A percentile compares a stretch with the other conserved stretches of the same genome.
Conservation (phyloP, 2,113 vertebrate genomes). For the Ptyas mucosa region DNA sequence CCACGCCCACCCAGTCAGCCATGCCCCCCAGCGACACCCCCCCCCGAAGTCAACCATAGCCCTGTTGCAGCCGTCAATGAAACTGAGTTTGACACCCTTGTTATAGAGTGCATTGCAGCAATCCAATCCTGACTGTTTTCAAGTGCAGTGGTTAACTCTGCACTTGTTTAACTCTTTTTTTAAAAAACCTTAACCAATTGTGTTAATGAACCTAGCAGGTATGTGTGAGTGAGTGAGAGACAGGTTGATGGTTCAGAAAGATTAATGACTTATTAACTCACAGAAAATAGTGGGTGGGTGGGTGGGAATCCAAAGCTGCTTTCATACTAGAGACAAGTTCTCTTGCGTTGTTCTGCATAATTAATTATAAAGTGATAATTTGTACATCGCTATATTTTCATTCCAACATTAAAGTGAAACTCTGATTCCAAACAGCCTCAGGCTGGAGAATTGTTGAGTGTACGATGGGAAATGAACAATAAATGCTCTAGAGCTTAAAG, state of each 20-base stretch:
- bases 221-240: not conserved
- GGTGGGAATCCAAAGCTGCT: slow-evolving; percentile 67
- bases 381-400: slow-evolving; percentile 71
- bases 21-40: too few relatives aligned
- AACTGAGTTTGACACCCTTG: too few relatives aligned
- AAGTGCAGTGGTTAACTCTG: not conserved
- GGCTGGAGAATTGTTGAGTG: slow-evolving; percentile 20
- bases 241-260: not conserved
- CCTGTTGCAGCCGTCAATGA: too few relatives aligned
- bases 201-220: slow-evolving; percentile 49
- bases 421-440: slow-evolving; percentile 56
- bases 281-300: slow-evolving; percentile 49
- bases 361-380: slow-evolving; percentile 79
- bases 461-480: not conserved
- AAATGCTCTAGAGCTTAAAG: not conserved
- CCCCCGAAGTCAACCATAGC: too few relatives aligned
- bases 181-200: slow-evolving; percentile 46
- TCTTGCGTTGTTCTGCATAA: slow-evolving; percentile 72
- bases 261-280: slow-evolving; percentile 63
- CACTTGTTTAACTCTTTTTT: slow-evolving; percentile 11
- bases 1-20: too few relatives aligned
- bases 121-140: not conserved
- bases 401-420: slow-evolving; percentile 62
- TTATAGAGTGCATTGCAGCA: not conserved
- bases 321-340: slow-evolving; percentile 68